Evolutionary conservation across 2,888 invertebrate genomes (phyloP), one percentile per base, ranked within the genome.

Genomic region (Timandra comae): DNA sequence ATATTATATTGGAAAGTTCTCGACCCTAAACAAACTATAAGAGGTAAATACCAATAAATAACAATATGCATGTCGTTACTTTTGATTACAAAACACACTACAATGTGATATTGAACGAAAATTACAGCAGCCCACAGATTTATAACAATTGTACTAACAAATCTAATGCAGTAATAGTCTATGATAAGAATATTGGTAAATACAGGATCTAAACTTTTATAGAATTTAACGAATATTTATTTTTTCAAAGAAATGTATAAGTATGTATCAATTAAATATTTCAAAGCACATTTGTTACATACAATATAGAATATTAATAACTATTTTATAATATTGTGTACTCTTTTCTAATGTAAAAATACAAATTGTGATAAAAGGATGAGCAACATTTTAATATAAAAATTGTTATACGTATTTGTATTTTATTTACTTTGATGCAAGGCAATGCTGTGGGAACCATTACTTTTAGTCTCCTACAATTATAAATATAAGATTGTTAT

Each of bases 1-100:
- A 78, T 79, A 73, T 66, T 73, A 78, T 24, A 10, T 75, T 77
- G 64, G 61, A 74, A 76, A 60, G 61, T 67, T 65, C 64, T 69
- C 58, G 62, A 69, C 71, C 62, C 66, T 70, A 73, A 69, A 69
- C 63, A 67, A 76, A 75, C 66, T 72, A 24, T 20, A 22, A 7
- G 7, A 11, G 11, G 16, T 24, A 74, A 70, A 71, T 77, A 80
- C 70, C 78, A 81, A 81, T 79, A 79, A 74, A 77, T 76, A 79
- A 78, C 74, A 77, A 70, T 63, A 61, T 6, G 8, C 9, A 58
- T 62, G 56, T 53, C 52, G 65, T 62, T 62, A 60, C 52, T 44
- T 53, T 45, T 54, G 56, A 62, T 55, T 54, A 56, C 57, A 63
- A 52, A 54, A 42, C 41, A 41, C 30, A 41, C 41, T 16, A 16